phyloP scores from a whole-genome alignment of 1,140 invertebrate genomes.

The Diuraphis noxia region DNA sequence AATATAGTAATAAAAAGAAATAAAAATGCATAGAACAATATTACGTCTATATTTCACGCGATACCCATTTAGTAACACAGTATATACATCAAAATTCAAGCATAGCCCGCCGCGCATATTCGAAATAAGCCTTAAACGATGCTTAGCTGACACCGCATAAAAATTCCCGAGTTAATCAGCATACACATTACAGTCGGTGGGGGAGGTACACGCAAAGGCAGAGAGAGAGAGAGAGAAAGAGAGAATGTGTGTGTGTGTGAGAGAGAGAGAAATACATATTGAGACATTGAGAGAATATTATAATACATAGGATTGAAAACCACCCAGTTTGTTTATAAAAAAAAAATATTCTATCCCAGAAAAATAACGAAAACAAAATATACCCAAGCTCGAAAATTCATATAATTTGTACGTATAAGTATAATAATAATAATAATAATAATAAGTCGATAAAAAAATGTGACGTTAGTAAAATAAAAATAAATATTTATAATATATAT shows the following conservation, averaged over 20 bases:
- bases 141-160: neutral
- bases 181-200: neutral
- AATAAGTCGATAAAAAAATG: conserved; percentile 21
- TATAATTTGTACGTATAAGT: conserved; percentile 40
- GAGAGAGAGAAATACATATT: too few species aligned
- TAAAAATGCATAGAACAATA: neutral
- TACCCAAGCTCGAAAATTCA: conserved; percentile 34
- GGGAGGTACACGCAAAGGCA: neutral
- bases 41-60: neutral
- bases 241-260: neutral
- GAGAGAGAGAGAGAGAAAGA: neutral
- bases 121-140: neutral
- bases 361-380: conserved; percentile 1
- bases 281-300: neutral
- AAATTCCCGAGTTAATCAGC: neutral
- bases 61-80: neutral
- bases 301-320: neutral
- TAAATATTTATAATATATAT: conserved; percentile 17
- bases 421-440: conserved; percentile 20
- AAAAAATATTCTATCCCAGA: neutral
- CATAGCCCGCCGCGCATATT: neutral
- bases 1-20: too few species aligned
- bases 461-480: conserved; percentile 18
- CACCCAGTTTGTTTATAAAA: neutral
- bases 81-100: neutral